A percentile compares a stretch with the other conserved stretches of the same genome.
These are phyloP conservation scores for Ladona fulva DNA, from an alignment of 1,140 invertebrate species.

Conservation along the genomic window DNA sequence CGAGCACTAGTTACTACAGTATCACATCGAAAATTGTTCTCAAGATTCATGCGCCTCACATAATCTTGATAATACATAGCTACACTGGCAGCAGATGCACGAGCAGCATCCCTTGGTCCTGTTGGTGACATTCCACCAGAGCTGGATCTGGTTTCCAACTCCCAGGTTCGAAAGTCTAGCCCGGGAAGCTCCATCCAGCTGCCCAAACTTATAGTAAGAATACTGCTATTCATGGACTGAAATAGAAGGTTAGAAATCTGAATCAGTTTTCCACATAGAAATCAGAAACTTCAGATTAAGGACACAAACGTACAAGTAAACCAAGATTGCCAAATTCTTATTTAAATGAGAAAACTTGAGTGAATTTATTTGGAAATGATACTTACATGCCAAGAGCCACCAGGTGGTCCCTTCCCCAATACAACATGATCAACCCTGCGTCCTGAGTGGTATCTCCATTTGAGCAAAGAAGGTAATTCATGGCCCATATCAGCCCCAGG, in stretches of 20 bases:
- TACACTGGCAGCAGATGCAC: conserved; percentile 60
- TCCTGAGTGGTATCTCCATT: conserved; percentile 54
- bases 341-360: no score
- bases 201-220: conserved; percentile 70
- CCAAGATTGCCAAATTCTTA: not conserved
- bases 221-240: conserved; percentile 63
- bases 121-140: conserved; percentile 16
- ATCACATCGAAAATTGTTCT: conserved; percentile 52
- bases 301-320: not conserved
- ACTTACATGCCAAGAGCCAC: conserved; percentile 73
- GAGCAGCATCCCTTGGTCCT: conserved; percentile 34
- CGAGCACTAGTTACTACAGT: conserved; percentile 49
- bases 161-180: conserved; percentile 51
- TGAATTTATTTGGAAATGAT: not conserved
- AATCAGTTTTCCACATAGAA: not conserved
- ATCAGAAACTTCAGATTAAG: not conserved
- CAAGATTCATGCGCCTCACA: conserved; percentile 49
- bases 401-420: conserved; percentile 66
- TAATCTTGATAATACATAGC: conserved; percentile 75
- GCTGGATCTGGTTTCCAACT: conserved; percentile 23
- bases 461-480: conserved; percentile 58
- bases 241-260: conserved; percentile 20
- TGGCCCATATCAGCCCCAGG: conserved; percentile 78
- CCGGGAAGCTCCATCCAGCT: conserved; percentile 83
- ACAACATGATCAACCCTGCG: conserved; percentile 69